Conservation (phyloP, 2,888 invertebrate species). For the Anthophora plumipes region DNA sequence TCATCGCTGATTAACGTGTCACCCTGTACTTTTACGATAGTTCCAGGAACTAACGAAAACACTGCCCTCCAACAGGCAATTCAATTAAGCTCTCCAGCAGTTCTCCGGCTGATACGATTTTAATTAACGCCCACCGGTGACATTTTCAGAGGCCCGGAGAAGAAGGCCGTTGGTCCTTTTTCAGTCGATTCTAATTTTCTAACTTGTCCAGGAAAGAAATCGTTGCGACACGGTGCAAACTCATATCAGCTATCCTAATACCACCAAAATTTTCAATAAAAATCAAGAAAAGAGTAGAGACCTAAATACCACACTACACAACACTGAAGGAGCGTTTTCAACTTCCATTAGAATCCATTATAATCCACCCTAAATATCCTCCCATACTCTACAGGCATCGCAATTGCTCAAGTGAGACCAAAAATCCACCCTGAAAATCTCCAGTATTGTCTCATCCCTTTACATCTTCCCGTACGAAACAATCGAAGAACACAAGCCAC, state of each 20-base stretch:
- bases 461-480: background rate
- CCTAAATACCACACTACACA: too few species aligned
- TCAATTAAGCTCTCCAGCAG: constrained; percentile 38
- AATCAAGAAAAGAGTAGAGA: too few species aligned
- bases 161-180: background rate
- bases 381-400: too few species aligned
- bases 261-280: too few species aligned
- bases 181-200: background rate
- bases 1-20: background rate
- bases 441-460: too few species aligned
- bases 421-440: too few species aligned
- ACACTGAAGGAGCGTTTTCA: too few species aligned
- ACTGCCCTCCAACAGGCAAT: background rate
- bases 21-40: background rate
- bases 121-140: constrained; percentile 44
- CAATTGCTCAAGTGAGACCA: too few species aligned
- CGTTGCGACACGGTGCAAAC: too few species aligned
- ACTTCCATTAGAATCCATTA: background rate
- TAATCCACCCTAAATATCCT: background rate
- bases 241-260: too few species aligned
- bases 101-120: constrained; percentile 52
- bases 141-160: background rate
- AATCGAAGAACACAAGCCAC: background rate
- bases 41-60: background rate
- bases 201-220: background rate